phyloP scores from a whole-genome alignment of 2,797 vertebrate species.

The Bradypodion pumilum region DNA sequence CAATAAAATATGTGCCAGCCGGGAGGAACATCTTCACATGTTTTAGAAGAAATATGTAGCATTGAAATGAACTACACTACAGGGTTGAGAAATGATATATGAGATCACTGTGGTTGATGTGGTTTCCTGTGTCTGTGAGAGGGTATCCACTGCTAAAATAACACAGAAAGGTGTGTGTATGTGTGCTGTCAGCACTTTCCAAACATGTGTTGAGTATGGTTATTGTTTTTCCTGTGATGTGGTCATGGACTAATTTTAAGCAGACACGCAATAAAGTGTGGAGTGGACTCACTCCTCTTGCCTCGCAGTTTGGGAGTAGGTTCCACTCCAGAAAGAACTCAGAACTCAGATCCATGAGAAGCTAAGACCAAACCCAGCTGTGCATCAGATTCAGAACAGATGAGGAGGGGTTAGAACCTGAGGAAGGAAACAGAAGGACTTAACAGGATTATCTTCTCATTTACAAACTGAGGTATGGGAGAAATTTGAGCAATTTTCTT shows the following conservation, averaged over 20 bases:
- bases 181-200: background rate
- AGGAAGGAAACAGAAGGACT: background rate
- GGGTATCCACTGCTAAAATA: background rate
- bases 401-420: background rate
- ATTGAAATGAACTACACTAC: background rate
- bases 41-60: background rate
- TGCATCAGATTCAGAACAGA: background rate
- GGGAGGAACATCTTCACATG: background rate
- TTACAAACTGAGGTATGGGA: background rate
- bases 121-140: background rate
- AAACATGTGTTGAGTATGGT: background rate
- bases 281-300: background rate
- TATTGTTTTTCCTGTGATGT: background rate
- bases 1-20: background rate
- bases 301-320: background rate
- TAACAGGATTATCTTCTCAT: background rate
- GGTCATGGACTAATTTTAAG: background rate
- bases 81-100: too few species aligned
- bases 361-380: background rate
- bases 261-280: background rate
- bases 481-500: background rate
- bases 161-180: background rate
- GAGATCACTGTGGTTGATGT: background rate
- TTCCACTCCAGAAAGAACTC: background rate
- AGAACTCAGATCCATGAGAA: background rate